Evolutionary conservation across 2,797 vertebrate species (phyloP), one percentile per base, ranked within the genome.

Genomic region (Gymnoscopelus braueri): DNA sequence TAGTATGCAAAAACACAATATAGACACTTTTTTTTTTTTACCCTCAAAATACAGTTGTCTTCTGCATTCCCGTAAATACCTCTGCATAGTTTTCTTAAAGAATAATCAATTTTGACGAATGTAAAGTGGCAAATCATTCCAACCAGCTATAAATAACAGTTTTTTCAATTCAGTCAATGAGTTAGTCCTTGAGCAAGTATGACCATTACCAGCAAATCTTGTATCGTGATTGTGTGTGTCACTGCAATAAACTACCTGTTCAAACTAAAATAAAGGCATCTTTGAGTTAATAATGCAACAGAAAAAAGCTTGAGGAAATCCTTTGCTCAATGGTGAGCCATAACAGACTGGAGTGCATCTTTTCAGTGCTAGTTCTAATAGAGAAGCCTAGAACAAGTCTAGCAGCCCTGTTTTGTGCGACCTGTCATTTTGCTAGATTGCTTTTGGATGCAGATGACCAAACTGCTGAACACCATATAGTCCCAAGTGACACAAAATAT

Each of bases 271-370:
- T n/a, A n/a, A n/a, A n/a, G n/a, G n/a, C n/a, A n/a, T n/a, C n/a
- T n/a, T 29, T 59, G 32, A 32, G 13, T 39, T 29, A 59, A 59
- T 52, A 4, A 49, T 63, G 62, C 26, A 51, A 10, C 48, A 51
- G 7, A 26, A 64, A 35, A 59, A 59, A 29, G n/a, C n/a, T n/a
- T n/a, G 57, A 3, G 23, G 26, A 47, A 60, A 39, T 60, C 61
- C 47, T 52, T 51, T 63, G 44, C 61, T 51, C 47, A 19, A 63
- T 29, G 47, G 15, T 63, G 19, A 63, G 47, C 61, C 47, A 63
- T 49, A 44, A 67, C 6, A 67, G 55, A 10, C 44, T 59, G 10
- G 19, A 48, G 19, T 59, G 55, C 55, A 70, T 14, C 9, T 62
- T 49, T 29, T 60, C n/a, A n/a, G 5, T 60, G 57, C 48, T 60